Evolutionary conservation across 2,888 invertebrate species (phyloP), one percentile per base, ranked within the genome.

Genomic region (Sinhomidia bicolor): DNA sequence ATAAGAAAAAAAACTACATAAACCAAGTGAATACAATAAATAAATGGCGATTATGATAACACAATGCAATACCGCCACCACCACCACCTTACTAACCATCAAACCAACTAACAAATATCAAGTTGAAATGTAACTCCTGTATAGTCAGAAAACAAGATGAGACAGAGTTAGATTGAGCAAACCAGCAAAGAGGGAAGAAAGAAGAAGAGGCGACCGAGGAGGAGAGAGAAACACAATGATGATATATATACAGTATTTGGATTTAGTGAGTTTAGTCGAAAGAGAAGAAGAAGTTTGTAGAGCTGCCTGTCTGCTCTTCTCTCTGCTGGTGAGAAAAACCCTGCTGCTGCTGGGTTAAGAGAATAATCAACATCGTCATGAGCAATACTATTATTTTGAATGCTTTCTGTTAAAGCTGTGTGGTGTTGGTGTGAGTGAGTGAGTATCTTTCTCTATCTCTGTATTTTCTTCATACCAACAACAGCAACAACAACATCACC

Each of bases 41-140:
- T 74, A 74, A 74, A 74, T 74, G 74, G 14, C 47, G 74, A 74
- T 74, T 47, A 74, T 74, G 44, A 74, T 74, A 74, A 74, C 44
- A 74, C 44, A 47, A 74, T 47, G 44, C 26, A 80, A 57, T 80
- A 26, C 47, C 74, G 26, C 47, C 74, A 74, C 74, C 47, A 47
- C 47, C 29, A 57, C 57, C 20, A n/a, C 14, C n/a, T 4, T 17
- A n/a, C 7, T 7, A 57, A 57, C n/a, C n/a, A n/a, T n/a, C n/a
- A n/a, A n/a, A n/a, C 65, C 17, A 32, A 36, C 32, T 17, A 57
- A n/a, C 7, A 36, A 65, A 65, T 65, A 32, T 17, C 36, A 60
- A 60, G 23, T 23, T 60, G 26, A n/a, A 1, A 17, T 36, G 32
- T 36, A 32, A 65, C 36, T 65, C 36, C 29, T 26, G 3, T 62